Conservation (phyloP, 2,113 vertebrate genomes). For the Leptobrachium ailaonicum region DNA sequence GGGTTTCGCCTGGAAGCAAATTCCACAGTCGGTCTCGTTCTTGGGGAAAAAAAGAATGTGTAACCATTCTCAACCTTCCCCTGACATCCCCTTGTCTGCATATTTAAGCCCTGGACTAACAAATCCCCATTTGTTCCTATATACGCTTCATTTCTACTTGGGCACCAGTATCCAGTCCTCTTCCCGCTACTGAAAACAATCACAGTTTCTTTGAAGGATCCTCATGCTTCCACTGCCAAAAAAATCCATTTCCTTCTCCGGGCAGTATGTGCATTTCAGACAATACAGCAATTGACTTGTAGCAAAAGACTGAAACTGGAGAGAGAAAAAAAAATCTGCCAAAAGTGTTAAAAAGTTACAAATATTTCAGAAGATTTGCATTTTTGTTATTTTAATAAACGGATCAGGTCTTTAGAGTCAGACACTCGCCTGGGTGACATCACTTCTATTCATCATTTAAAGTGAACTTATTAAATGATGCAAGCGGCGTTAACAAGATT, state of each 20-base stretch:
- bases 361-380: neutral
- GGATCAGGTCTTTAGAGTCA: too few relatives aligned
- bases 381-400: too few relatives aligned
- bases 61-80: conserved; percentile 35
- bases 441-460: too few relatives aligned
- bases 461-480: too few relatives aligned
- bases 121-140: conserved; percentile 49
- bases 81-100: conserved; percentile 48
- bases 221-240: conserved; percentile 24
- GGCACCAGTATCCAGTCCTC: conserved; percentile 33
- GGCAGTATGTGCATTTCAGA: conserved; percentile 4
- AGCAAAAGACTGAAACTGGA: too few relatives aligned
- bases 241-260: conserved; percentile 13
- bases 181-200: conserved; percentile 46
- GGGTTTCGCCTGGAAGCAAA: conserved; percentile 14
- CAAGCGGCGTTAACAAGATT: too few relatives aligned
- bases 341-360: neutral
- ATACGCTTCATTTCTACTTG: conserved; percentile 48
- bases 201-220: conserved; percentile 41
- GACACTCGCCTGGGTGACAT: too few relatives aligned
- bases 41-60: conserved; percentile 45
- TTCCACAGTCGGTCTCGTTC: conserved; percentile 23
- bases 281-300: conserved; percentile 3
- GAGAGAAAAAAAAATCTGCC: neutral
- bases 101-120: conserved; percentile 47